A percentile compares a stretch with the other conserved stretches of the same genome.
Conservation (phyloP, 37 sponge, comb jelly and placozoan species). For the Tethya wilhelma region DNA sequence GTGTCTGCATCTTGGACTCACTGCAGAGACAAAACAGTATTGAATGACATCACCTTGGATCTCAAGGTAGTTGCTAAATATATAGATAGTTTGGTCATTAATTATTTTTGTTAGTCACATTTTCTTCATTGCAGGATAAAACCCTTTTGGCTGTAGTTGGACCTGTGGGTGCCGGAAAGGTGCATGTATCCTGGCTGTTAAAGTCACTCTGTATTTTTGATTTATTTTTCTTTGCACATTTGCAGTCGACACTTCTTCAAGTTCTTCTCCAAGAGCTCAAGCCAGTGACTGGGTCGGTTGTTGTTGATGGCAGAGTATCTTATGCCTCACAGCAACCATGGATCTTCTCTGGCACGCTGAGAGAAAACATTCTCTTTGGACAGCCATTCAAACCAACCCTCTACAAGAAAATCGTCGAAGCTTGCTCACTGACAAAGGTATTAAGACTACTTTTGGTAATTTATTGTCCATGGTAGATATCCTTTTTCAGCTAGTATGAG, state of each 20-base stretch:
- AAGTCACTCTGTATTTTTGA: too few species aligned
- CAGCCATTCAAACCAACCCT: conserved; percentile 10
- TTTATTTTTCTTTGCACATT: too few species aligned
- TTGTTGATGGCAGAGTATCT: conserved; percentile 47
- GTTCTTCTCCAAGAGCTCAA: conserved; percentile 67
- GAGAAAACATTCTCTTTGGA: conserved; percentile 85
- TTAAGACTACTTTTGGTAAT: too few species aligned
- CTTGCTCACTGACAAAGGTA: conserved; percentile 74
- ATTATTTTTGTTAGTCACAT: too few species aligned
- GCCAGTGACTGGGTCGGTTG: conserved; percentile 36
- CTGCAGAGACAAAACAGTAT: conserved; percentile 2
- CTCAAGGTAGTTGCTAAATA: conserved; percentile 26
- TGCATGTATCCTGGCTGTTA: background rate
- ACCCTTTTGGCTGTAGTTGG: conserved; percentile 69
- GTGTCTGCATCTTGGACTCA: conserved; percentile 49
- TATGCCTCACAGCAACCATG: conserved; percentile 79
- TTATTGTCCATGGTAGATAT: too few species aligned
- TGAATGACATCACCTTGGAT: conserved; percentile 27
- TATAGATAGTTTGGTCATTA: too few species aligned
- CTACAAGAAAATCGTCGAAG: conserved; percentile 59
- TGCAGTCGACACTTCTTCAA: conserved; percentile 72
- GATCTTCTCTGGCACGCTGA: conserved; percentile 77
- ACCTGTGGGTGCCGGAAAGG: conserved; percentile 82
- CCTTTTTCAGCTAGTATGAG: too few species aligned
- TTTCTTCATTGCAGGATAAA: background rate